Evolutionary conservation across 2,888 invertebrate genomes (phyloP), one percentile per base, ranked within the genome.

Genomic region (Thymelicus lineola): DNA sequence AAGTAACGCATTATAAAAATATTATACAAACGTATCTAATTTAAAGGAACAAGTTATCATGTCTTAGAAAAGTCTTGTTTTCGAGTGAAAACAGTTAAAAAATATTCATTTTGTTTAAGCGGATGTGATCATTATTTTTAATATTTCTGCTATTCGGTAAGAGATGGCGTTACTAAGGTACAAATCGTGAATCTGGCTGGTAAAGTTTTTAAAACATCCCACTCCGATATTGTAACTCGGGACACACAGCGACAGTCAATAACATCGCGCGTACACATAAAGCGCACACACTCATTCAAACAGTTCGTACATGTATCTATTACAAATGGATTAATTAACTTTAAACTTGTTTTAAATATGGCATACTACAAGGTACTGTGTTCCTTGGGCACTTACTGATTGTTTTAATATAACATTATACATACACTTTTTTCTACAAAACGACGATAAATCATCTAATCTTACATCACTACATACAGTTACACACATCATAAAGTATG

Each of bases 351-450:
- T 53, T 71, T 78, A 78, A 81, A 82, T 87, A 87, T 87, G 87
- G 87, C 87, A 84, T 82, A 77, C 50, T 75, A 79, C 74, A 84
- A 85, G 86, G 86, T 86, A 86, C 86, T 82, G 77, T 71, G 75
- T 76, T 80, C 74, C 45, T 61, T 76, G 84, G 84, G 81, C 81
- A 82, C 80, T 81, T 75, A 53, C 36, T 48, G 59, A 28, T 65
- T 65, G 38, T 38, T 50, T 53, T 67, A 53, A 38, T 53, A 48
- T 36, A 59, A 48, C 48, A 46, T 45, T 66, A 66, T 48, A 66
- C 59, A 60, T 60, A 66, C 60, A 67, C 35, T 35, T 48, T 62
- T 50, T 48, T 66, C 45, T 66, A 66, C 59, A 42, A n/a, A 14
- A 35, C 57, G 63, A 63, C 69, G 63, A 58, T 46, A 58, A 66